Evolutionary conservation across 2,113 vertebrate genomes (phyloP), one percentile per base, ranked within the genome.

Genomic region (Phocoena sinus): DNA sequence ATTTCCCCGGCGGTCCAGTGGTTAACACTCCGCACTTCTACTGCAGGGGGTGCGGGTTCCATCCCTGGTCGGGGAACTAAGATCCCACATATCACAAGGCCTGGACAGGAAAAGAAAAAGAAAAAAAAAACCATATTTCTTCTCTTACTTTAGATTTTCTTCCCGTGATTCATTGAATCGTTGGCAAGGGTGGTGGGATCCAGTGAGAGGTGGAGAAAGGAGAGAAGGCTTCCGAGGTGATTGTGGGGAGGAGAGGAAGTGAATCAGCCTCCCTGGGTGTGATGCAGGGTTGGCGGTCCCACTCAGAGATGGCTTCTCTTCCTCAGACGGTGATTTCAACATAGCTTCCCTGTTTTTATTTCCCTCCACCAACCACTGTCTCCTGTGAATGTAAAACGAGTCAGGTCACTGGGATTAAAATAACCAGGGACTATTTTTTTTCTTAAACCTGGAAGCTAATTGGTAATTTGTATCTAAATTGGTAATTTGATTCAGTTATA

Each of bases 301-400:
- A 2, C 38, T 68, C 56, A 20, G 77, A 89, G 33, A 26, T 18
- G 53, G 47, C 58, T 79, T 84, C 36, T 88, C 85, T 93, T 93
- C 79, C 73, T 85, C 67, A 82, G 25, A 28, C 2, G 84, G 21
- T 73, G 36, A 94, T 97, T 97, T 91, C 96, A 89, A 74, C 91
- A 94, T 4, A 65, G 36, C 20, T 96, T 85, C 81, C 68, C 80
- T 96, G 62, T 90, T 97, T 91, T 88, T 17, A 36, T 53, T 89
- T 62, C 86, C 47, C 33, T 83, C 60, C 91, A 76, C 85, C 67
- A 80, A 28, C 41, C 38, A 71, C 50, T 28, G 25, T 79, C 86
- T 79, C 81, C 28, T 87, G 44, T 65, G 86, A 88, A 65, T 68
- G 58, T 81, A 89, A 90, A 56, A 8, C 7, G 85, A 74, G 10